Evolutionary conservation across 2,797 vertebrate species (phyloP).

Genomic region (Gastrophryne carolinensis): DNA sequence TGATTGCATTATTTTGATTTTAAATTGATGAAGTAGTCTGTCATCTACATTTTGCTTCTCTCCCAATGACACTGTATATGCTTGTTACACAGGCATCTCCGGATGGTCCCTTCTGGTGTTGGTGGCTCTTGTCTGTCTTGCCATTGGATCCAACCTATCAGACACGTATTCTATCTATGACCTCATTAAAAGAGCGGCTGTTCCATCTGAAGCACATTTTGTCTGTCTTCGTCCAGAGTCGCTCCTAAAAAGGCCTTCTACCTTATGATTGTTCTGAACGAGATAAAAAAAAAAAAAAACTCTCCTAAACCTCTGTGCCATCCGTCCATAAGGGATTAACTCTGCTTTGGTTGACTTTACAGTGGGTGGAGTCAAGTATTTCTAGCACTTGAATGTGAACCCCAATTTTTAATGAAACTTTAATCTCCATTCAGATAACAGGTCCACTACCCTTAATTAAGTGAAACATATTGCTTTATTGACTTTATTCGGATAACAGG

Average conservation of each 20-base stretch:
- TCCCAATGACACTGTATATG: too few relatives aligned
- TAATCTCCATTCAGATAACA: not conserved
- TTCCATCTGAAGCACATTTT: conserved; percentile 80
- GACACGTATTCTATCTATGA: conserved; percentile 79
- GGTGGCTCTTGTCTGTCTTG: conserved; percentile 88
- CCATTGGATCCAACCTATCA: conserved; percentile 84
- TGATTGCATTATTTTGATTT: too few relatives aligned
- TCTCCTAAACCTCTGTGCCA: not conserved
- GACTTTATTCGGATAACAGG: not conserved
- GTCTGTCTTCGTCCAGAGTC: conserved; percentile 78
- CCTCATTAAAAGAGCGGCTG: conserved; percentile 79
- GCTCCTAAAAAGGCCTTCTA: not conserved
- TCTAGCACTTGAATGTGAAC: not conserved
- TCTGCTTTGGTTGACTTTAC: not conserved
- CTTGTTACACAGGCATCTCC: conserved; percentile 71
- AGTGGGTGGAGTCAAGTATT: not conserved
- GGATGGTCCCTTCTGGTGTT: conserved; percentile 86
- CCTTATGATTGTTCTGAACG: not conserved
- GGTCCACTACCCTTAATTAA: too few relatives aligned
- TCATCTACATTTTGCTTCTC: too few relatives aligned
- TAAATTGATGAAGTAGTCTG: too few relatives aligned
- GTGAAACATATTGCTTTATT: too few relatives aligned
- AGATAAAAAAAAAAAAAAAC: not conserved
- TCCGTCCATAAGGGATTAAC: not conserved
- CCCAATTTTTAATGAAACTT: not conserved